Evolutionary conservation across 2,797 vertebrate genomes (phyloP), one percentile per base, ranked within the genome.

Genomic region (Tauraco hartlaubi): DNA sequence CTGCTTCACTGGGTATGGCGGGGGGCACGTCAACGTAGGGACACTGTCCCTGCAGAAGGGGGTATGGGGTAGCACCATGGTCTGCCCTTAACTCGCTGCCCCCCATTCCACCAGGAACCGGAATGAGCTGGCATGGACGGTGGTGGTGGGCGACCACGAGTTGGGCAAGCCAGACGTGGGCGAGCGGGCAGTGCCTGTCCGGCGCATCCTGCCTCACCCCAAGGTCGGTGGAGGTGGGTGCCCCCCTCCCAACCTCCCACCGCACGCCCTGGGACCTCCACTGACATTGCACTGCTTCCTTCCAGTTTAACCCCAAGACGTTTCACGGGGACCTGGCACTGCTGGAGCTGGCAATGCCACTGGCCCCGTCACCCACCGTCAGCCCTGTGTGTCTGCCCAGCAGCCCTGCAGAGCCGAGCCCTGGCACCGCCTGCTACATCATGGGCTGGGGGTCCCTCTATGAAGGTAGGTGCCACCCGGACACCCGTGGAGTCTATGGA

Each of bases 371-470:
- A 0, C 92, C 98, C 28, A 96, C 93, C 0, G 97, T 99, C 82
- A 98, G 98, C 49, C 99, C 99, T 0, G 98, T 99, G 85, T 99
- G 99, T 95, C 98, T 99, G 66, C 99, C 99, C n/a, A 98, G 98
- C 10, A 43, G 80, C 23, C 92, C 97, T 21, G 48, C 51, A 1
- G 99, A 99, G 84, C 99, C 98, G 51, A 98, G 98, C 12, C 97
- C 98, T 1, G 99, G 99, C 46, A 99, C 98, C 2, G 75, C 98
- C 9, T 99, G 99, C 93, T 97, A 99, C 92, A 99, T 99, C 31
- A 98, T 98, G 1, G 99, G 99, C 73, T 99, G 99, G 99, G 99
- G 99, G 23, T 99, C 99, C 14, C 98, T 99, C 58, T 99, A 98
- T 14, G 99, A 99, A 98, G 99, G 99, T 99, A 92, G 95, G 96